Base-by-base conservation (phyloP, 2,888 invertebrate genomes). In the Octonoba sinensis region DNA sequence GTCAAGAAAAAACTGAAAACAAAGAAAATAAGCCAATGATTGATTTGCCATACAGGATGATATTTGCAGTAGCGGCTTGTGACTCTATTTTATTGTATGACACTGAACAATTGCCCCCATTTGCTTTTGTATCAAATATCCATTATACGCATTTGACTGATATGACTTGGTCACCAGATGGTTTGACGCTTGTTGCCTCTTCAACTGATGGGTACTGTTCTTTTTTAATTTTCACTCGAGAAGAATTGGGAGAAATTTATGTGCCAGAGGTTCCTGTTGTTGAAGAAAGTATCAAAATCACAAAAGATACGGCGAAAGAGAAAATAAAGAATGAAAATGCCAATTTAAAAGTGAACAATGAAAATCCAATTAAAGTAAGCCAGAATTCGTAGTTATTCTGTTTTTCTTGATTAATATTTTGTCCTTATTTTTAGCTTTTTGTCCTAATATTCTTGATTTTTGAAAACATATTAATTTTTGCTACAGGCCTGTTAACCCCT, bases 121-220 rank as follows among this genome's bases (percentile, higher is more conserved):
- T 97, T 88, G 95, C 93, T 0, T 90, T 92, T 71, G 91, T 96
- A 73, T 92, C 93, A 27, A 94, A 95, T 87, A 94, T 96, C 85
- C 96, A 96, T 88, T 96, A 96, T 86, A 94, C 95, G n/a, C 91
- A 94, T 84, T 90, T 97, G 59, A 95, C 95, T 11, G 96, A 96
- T 88, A 87, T 96, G n/a, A 89, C 94, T 0, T 97, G 96, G 92
- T 95, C 96, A 0, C 89, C 90, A 15, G 94, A 96, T 90, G 96
- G 96, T 0, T 89, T 90, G 79, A 89, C 93, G 72, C 89, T 96
- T 77, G 90, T 94, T 8, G 93, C 93, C 0, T 94, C 95, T 3
- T 96, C 96, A 16, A 94, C 95, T 0, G 96, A 97, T 89, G 96
- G 96, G 1, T 97, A 94, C 88, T 95, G 95, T 88, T 94, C 96